Conservation (phyloP, 30 jellyfish, hydroid and myxozoan species). For the Aurelia sp. region DNA sequence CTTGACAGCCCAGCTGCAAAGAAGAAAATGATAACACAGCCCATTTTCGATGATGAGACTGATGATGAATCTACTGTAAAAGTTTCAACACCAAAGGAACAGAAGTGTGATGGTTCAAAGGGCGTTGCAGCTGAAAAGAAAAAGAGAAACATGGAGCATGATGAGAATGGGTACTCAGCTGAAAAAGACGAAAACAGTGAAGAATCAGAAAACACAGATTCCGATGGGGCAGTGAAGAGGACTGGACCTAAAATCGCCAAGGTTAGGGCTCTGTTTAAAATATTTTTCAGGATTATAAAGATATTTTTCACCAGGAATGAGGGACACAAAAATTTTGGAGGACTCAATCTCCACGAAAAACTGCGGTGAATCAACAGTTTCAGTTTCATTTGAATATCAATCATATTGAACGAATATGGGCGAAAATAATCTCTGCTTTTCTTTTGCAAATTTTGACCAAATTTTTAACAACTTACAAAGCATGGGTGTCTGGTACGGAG, state of each 20-base stretch:
- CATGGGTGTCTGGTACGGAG: too few species aligned
- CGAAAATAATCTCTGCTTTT: too few species aligned
- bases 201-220: neutral
- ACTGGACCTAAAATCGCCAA: constrained; percentile 36
- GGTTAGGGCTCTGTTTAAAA: neutral
- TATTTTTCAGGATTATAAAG: neutral
- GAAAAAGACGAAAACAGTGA: neutral
- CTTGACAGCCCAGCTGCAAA: neutral
- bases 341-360: too few species aligned
- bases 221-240: neutral
- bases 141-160: neutral
- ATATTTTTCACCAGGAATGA: neutral
- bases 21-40: neutral
- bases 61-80: neutral
- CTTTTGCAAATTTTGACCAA: too few species aligned
- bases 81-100: neutral
- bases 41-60: neutral
- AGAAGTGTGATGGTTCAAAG: neutral
- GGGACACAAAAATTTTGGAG: neutral
- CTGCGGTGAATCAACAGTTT: too few species aligned
- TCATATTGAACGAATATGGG: too few species aligned
- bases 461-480: too few species aligned
- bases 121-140: neutral
- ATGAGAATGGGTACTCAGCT: neutral
- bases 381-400: too few species aligned